These are phyloP conservation scores for Alethe castanea DNA, from an alignment of 2,113 vertebrate species.

Conservation along the genomic window DNA sequence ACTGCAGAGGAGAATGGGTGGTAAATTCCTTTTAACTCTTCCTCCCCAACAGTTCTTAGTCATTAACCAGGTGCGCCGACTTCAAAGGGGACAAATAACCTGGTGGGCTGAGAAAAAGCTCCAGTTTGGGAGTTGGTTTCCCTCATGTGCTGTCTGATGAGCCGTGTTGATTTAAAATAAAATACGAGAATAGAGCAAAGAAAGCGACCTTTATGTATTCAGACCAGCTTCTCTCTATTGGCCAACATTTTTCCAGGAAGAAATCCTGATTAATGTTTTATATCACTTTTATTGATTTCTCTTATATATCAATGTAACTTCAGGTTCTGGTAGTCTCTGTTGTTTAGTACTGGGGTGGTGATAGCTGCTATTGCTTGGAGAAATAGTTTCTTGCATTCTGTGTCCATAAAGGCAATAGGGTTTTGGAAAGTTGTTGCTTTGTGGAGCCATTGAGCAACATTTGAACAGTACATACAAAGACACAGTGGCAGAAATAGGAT, in stretches of 20 bases:
- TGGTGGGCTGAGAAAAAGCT: slow-evolving; percentile 32
- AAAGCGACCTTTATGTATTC: background rate
- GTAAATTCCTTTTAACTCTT: background rate
- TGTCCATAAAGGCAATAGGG: background rate
- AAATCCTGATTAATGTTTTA: background rate
- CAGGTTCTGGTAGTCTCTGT: background rate
- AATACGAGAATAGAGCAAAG: background rate
- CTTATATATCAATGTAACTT: background rate
- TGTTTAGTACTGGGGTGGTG: background rate
- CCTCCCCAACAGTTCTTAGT: slow-evolving; percentile 62
- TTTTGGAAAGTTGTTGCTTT: background rate
- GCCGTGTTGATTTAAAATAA: background rate
- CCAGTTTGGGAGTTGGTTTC: background rate
- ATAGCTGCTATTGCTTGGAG: background rate
- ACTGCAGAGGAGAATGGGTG: rapidly evolving
- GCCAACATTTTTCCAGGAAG: background rate
- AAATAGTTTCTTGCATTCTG: background rate
- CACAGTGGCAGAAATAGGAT: background rate
- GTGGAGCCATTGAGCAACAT: background rate
- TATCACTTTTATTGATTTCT: background rate
- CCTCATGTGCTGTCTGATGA: background rate
- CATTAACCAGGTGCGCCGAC: slow-evolving; percentile 75
- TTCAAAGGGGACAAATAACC: slow-evolving; percentile 74
- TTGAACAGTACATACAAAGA: background rate
- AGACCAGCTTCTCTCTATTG: background rate